These are phyloP conservation scores for Stichopus chloronotus DNA, from an alignment of 35 echinoderm and acorn worm species.

Conservation along the genomic window DNA sequence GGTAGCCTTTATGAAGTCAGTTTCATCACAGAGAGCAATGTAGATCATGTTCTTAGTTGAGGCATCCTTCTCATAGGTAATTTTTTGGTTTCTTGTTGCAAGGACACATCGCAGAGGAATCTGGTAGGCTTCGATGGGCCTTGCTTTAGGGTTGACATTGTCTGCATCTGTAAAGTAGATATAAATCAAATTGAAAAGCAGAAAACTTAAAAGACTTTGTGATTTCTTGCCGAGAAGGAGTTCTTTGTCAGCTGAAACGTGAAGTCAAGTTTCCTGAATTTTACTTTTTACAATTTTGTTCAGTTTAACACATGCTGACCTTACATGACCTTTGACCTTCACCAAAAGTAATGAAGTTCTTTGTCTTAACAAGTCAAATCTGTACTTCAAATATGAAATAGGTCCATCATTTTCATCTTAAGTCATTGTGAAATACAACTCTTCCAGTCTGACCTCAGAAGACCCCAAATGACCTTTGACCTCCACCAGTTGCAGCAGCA, in stretches of 20 bases:
- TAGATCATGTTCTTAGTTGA: slow-evolving; percentile 22
- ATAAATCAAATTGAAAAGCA: slow-evolving; percentile 3
- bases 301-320: neutral
- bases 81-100: slow-evolving; percentile 8
- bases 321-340: neutral
- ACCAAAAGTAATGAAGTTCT: neutral
- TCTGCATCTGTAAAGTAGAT: slow-evolving; percentile 15
- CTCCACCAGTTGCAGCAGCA: neutral
- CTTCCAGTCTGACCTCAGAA: neutral
- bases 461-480: neutral
- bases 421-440: neutral
- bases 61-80: neutral
- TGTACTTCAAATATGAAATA: neutral
- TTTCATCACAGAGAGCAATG: slow-evolving; percentile 19
- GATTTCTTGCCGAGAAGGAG: neutral
- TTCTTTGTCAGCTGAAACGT: neutral
- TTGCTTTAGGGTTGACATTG: slow-evolving; percentile 19
- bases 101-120: slow-evolving; percentile 32
- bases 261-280: neutral
- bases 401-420: neutral
- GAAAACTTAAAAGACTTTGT: neutral
- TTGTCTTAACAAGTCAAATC: neutral
- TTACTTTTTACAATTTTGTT: neutral
- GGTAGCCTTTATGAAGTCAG: slow-evolving; percentile 32
- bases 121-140: slow-evolving; percentile 18